A percentile compares a stretch with the other conserved stretches of the same genome.
Conservation (phyloP, 2,113 vertebrate genomes). For the Limanda limanda region DNA sequence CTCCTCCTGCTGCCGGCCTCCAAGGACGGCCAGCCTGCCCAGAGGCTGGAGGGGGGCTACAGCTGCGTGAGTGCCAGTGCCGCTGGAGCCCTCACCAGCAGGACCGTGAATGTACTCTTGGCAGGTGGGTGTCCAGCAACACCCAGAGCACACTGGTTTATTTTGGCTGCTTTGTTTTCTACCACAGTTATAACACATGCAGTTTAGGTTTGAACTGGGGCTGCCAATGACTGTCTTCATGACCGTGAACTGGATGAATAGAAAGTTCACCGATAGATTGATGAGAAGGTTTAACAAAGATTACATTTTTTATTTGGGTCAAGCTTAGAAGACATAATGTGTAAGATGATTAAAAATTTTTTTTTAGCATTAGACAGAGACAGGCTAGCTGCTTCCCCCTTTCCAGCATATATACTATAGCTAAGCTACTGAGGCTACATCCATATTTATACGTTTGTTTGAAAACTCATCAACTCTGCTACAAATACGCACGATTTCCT, state of each 20-base stretch:
- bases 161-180: neutral
- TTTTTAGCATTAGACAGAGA: too few relatives aligned
- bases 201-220: neutral
- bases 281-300: neutral
- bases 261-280: neutral
- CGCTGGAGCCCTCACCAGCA: conserved; percentile 89
- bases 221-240: neutral
- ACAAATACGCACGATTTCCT: too few relatives aligned
- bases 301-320: neutral
- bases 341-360: too few relatives aligned
- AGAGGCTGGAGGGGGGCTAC: conserved; percentile 87
- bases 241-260: too few relatives aligned
- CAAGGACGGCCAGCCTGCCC: conserved; percentile 55
- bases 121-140: conserved; percentile 86
- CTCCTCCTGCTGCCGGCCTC: conserved; percentile 81
- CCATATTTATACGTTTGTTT: too few relatives aligned
- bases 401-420: too few relatives aligned
- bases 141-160: neutral
- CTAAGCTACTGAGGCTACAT: too few relatives aligned
- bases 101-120: conserved; percentile 85
- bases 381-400: too few relatives aligned
- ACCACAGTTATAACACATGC: neutral
- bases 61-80: conserved; percentile 88
- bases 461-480: too few relatives aligned
- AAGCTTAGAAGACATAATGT: too few relatives aligned